Percentiles rank a stretch among this genome's conserved stretches.
These are phyloP conservation scores for Cephalopachus bancanus DNA, from an alignment of 2,797 vertebrate species.

Conservation along the genomic window DNA sequence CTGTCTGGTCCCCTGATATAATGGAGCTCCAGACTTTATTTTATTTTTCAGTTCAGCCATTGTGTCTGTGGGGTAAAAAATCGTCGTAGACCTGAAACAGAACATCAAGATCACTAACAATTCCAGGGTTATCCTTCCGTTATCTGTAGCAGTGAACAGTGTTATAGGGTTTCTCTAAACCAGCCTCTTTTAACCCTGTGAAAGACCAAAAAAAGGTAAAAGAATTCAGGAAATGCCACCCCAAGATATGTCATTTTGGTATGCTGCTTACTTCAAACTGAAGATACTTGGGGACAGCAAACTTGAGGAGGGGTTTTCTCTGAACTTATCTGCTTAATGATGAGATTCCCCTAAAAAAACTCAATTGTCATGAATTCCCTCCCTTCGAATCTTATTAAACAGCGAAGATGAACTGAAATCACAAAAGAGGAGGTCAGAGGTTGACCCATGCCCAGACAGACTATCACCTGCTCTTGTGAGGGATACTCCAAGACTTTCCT, in stretches of 20 bases:
- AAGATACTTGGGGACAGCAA: background rate
- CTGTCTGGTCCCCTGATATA: background rate
- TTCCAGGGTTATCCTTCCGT: background rate
- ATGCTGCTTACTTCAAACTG: background rate
- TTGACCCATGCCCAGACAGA: background rate
- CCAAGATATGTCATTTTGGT: background rate
- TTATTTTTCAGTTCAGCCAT: background rate
- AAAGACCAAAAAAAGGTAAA: background rate
- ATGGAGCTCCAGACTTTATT: background rate
- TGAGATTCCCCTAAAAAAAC: background rate
- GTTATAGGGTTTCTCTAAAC: background rate
- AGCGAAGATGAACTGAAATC: background rate
- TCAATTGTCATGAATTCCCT: background rate
- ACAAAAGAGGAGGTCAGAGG: background rate
- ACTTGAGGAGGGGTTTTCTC: background rate
- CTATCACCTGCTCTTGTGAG: background rate
- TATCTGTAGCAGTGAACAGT: background rate
- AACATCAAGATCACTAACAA: constrained; percentile 7
- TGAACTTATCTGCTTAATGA: background rate
- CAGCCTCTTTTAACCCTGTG: background rate
- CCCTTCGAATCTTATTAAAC: background rate
- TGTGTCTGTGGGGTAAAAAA: background rate
- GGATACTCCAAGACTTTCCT: background rate
- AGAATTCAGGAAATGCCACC: background rate
- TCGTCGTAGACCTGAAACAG: background rate